A percentile compares a stretch with the other conserved stretches of the same genome.
These are phyloP conservation scores for Semaprochilodus insignis DNA, from an alignment of 2,797 vertebrate species.

Conservation along the genomic window DNA sequence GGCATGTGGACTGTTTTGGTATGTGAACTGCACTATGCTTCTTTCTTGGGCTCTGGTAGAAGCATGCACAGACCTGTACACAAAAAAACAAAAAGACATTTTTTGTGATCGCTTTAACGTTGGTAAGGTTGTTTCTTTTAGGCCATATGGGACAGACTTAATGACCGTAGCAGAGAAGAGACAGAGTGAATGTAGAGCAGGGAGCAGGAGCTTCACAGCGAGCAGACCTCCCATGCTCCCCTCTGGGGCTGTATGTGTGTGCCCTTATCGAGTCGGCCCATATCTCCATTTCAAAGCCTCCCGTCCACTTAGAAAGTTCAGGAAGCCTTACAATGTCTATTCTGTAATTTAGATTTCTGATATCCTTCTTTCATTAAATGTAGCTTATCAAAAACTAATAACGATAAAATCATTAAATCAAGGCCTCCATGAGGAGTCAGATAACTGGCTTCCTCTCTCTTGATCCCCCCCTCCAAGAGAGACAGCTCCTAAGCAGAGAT, in stretches of 20 bases:
- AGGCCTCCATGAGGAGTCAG: constrained; percentile 47
- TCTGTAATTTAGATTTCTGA: constrained; percentile 52
- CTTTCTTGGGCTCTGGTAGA: neutral
- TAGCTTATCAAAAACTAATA: constrained; percentile 56
- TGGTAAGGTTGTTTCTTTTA: neutral
- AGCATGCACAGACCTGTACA: neutral
- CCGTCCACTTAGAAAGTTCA: constrained; percentile 46
- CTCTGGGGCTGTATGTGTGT: constrained; percentile 30
- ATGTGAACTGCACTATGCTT: neutral
- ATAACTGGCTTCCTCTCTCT: constrained; percentile 52
- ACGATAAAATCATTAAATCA: constrained; percentile 58
- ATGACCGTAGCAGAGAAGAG: constrained; percentile 8
- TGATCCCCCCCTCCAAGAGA: constrained; percentile 40
- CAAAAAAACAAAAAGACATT: neutral
- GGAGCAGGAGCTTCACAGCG: constrained; percentile 8
- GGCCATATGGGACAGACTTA: neutral
- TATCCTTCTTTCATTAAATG: constrained; percentile 58
- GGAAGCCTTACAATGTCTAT: constrained; percentile 48
- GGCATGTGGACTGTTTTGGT: neutral
- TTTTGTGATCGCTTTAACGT: neutral
- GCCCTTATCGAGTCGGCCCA: constrained; percentile 34
- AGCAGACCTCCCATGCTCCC: constrained; percentile 43
- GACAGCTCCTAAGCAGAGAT: constrained; percentile 45
- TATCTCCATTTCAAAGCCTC: constrained; percentile 59
- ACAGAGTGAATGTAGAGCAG: neutral